phyloP scores from a whole-genome alignment of 2,113 vertebrate species.

The Corvus moneduloides region DNA sequence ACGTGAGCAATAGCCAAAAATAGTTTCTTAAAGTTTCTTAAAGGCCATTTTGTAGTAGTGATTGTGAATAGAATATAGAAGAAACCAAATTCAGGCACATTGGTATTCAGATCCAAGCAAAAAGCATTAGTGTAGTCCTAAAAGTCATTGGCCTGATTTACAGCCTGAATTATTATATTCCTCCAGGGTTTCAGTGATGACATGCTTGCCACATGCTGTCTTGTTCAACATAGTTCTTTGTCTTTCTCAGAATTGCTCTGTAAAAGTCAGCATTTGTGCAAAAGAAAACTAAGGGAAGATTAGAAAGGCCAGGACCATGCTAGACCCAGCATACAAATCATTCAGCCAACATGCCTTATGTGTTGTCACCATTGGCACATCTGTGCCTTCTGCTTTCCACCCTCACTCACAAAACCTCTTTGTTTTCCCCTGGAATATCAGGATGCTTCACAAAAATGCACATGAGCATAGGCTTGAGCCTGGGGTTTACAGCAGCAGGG shows the following conservation, averaged over 20 bases:
- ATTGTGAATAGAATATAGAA: neutral
- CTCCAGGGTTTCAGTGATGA: neutral
- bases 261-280: neutral
- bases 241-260: neutral
- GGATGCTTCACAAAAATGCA: neutral
- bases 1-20: neutral
- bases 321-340: neutral
- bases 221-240: neutral
- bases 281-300: neutral
- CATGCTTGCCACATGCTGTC: neutral
- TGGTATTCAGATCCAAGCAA: slow-evolving; percentile 20
- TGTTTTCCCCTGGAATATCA: neutral
- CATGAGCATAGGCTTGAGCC: neutral
- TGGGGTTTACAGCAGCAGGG: neutral
- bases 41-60: neutral
- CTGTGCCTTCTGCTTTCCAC: neutral
- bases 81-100: neutral
- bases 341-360: neutral
- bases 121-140: slow-evolving; percentile 8
- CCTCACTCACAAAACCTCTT: neutral
- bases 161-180: slow-evolving; percentile 39
- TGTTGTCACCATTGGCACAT: neutral
- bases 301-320: neutral
- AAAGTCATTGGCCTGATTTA: slow-evolving; percentile 50
- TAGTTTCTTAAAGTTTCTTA: neutral